Conservation (phyloP, 1,140 invertebrate species). For the Tetranychus urticae region DNA sequence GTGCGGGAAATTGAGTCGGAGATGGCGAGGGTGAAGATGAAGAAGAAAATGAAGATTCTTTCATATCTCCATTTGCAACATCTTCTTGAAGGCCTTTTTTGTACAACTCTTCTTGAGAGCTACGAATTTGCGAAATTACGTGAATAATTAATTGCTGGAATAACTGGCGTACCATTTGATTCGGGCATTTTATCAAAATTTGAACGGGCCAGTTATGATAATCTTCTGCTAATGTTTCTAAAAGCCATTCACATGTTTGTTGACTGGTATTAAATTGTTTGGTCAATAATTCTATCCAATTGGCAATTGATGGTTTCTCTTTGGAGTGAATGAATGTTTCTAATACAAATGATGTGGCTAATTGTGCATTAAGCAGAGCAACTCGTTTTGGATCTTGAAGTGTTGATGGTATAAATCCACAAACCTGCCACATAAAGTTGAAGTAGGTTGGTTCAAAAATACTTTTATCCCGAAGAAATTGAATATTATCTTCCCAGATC, state of each 20-base stretch:
- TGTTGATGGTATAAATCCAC: slow-evolving; percentile 70
- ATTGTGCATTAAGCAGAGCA: slow-evolving; percentile 54
- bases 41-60: too few relatives aligned
- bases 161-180: slow-evolving; percentile 46
- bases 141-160: slow-evolving; percentile 68
- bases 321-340: slow-evolving; percentile 91
- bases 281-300: slow-evolving; percentile 79
- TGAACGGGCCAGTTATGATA: slow-evolving; percentile 76
- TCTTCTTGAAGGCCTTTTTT: slow-evolving; percentile 19
- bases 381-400: slow-evolving; percentile 35
- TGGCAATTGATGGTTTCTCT: slow-evolving; percentile 88
- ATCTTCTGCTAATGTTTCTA: slow-evolving; percentile 70
- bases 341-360: slow-evolving; percentile 79
- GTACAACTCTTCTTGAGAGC: slow-evolving; percentile 43
- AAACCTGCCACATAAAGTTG: slow-evolving; percentile 87
- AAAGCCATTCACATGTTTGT: slow-evolving; percentile 69
- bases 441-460: slow-evolving; percentile 88
- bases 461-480: slow-evolving; percentile 79
- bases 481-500: slow-evolving; percentile 89
- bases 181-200: slow-evolving; percentile 79
- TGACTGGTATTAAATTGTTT: slow-evolving; percentile 81
- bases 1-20: neutral
- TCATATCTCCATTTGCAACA: neutral
- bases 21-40: too few relatives aligned
- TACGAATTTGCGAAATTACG: slow-evolving; percentile 60